phyloP scores from a whole-genome alignment of 2,888 invertebrate species.

The Aspidapion aeneum region DNA sequence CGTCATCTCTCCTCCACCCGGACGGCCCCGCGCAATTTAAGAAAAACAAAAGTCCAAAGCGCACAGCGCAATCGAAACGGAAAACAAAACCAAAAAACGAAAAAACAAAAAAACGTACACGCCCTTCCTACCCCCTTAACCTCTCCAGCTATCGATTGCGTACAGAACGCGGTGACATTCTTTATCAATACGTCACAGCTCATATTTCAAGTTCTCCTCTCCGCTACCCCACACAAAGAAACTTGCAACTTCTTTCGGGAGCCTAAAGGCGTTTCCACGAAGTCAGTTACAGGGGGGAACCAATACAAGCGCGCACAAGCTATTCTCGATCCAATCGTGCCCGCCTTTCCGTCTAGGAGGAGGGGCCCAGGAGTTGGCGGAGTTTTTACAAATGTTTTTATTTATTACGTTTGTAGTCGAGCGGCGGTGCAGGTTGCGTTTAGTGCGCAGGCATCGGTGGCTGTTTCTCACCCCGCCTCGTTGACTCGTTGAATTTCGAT shows the following conservation, averaged over 20 bases:
- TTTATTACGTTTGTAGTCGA: conserved; percentile 69
- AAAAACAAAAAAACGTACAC: conserved; percentile 27
- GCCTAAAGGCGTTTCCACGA: conserved; percentile 42
- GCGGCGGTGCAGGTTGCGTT: conserved; percentile 62
- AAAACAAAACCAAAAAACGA: conserved; percentile 25
- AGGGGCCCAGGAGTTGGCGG: conserved; percentile 44
- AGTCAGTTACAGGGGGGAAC: conserved; percentile 36
- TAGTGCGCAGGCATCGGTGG: conserved; percentile 28
- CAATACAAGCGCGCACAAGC: conserved; percentile 36
- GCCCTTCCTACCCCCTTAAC: conserved; percentile 37
- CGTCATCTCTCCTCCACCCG: too few relatives aligned
- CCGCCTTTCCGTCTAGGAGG: conserved; percentile 38
- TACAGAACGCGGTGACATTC: conserved; percentile 66
- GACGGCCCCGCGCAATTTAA: conserved; percentile 28
- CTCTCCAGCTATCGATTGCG: conserved; percentile 48
- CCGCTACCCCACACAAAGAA: conserved; percentile 55
- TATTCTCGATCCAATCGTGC: conserved; percentile 50
- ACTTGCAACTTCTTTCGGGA: conserved; percentile 51
- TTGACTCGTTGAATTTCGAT: conserved; percentile 46
- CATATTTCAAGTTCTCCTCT: conserved; percentile 51
- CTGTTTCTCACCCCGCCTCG: conserved; percentile 34
- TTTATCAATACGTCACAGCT: conserved; percentile 58
- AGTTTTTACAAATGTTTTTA: conserved; percentile 60
- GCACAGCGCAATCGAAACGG: conserved; percentile 18
- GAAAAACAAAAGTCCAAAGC: conserved; percentile 27